Conservation (phyloP, 2,888 invertebrate species). For the Dichetophora obliterata region DNA sequence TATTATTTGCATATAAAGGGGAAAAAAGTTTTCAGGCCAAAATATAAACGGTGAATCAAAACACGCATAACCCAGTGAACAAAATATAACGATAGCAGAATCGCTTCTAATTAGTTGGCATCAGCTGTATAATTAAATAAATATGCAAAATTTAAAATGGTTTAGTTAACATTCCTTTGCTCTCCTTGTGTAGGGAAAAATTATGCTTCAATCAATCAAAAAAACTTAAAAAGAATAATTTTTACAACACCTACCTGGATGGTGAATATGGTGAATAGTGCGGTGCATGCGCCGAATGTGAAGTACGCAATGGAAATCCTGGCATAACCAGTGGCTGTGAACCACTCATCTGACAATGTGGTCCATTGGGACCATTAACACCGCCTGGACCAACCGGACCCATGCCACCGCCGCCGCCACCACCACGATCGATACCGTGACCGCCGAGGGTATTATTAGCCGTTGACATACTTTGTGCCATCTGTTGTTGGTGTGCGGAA, state of each 20-base stretch:
- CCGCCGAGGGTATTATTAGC: slow-evolving; percentile 73
- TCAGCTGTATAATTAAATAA: too few species aligned
- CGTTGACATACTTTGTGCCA: slow-evolving; percentile 73
- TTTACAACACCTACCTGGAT: slow-evolving; percentile 73
- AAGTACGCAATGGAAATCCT: slow-evolving; percentile 84
- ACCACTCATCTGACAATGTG: slow-evolving; percentile 77
- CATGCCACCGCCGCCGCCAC: slow-evolving; percentile 54
- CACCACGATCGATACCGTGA: slow-evolving; percentile 66
- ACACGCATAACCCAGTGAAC: too few species aligned
- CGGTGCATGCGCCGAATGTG: slow-evolving; percentile 76
- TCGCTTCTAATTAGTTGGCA: too few species aligned
- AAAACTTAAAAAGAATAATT: slow-evolving; percentile 6
- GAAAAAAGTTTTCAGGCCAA: too few species aligned
- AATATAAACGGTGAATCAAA: too few species aligned
- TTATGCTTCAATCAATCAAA: slow-evolving; percentile 22
- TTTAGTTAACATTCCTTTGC: too few species aligned
- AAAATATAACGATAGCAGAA: too few species aligned
- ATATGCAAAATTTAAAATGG: too few species aligned
- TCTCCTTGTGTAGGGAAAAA: not conserved
- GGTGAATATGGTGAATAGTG: slow-evolving; percentile 92
- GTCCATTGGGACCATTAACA: slow-evolving; percentile 69
- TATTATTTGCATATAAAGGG: too few species aligned
- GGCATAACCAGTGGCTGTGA: slow-evolving; percentile 88
- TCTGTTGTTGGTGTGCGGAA: slow-evolving; percentile 67
- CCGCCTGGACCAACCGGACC: slow-evolving; percentile 55